Percentiles rank a stretch among this genome's conserved stretches.
phyloP scores from a whole-genome alignment of 35 echinoderm and acorn worm species.

The Heliocidaris tuberculata region DNA sequence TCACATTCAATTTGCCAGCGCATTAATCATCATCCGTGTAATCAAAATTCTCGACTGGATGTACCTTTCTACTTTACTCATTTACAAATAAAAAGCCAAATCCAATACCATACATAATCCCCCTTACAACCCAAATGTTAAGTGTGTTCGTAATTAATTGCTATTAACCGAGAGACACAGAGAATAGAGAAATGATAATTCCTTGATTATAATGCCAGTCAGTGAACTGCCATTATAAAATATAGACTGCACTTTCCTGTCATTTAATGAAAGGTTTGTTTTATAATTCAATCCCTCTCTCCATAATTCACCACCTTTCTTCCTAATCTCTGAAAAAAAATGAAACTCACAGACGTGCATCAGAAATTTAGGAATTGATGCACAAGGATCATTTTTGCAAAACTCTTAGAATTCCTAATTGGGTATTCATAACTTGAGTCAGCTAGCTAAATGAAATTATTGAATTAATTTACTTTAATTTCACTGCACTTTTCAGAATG shows the following conservation, averaged over 20 bases:
- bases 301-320: background rate
- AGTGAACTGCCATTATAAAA: constrained; percentile 12
- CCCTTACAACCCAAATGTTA: background rate
- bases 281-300: background rate
- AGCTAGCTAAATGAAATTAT: background rate
- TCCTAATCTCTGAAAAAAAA: background rate
- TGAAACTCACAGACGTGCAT: background rate
- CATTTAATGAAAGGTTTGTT: background rate
- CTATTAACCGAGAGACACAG: background rate
- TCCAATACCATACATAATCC: constrained; percentile 16
- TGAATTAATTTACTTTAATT: constrained; percentile 13
- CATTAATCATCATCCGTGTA: constrained; percentile 36
- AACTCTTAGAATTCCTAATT: background rate
- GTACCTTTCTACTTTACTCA: constrained; percentile 20
- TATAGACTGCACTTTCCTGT: background rate
- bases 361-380: background rate
- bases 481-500: background rate
- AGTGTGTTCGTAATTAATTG: constrained; percentile 31
- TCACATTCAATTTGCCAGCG: constrained; percentile 8
- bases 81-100: constrained; percentile 27
- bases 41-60: constrained; percentile 7
- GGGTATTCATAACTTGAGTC: constrained; percentile 16
- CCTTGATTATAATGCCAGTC: constrained; percentile 1
- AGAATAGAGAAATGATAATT: constrained; percentile 17
- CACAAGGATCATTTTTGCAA: background rate